Base-by-base conservation (phyloP, 2,888 invertebrate genomes). In the Eremobia ochroleuca region DNA sequence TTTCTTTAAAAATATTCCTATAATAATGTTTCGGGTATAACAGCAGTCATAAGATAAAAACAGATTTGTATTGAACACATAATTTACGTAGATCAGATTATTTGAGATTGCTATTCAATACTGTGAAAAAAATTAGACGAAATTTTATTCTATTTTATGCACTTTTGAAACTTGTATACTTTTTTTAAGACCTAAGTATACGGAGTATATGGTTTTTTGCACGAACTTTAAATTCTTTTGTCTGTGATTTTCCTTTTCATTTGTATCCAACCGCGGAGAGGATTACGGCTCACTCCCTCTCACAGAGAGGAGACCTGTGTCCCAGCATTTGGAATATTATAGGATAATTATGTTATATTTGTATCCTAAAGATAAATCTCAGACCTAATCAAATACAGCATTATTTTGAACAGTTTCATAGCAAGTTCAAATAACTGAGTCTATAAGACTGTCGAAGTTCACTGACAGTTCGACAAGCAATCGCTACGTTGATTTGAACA, bases 1-100 rank as follows among this genome's bases (percentile, higher is more conserved):
- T 90, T 90, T 89, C 77, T 79, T 87, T 83, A 87, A 86, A 87
- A 88, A 87, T 89, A 90, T 87, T 80, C 85, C 72, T 90, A 91
- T 91, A 90, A 86, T 91, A 90, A 90, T 90, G 65, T 90, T 90
- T 92, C 91, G 90, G 90, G 88, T 92, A 90, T 93, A 90, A 93
- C 92, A 93, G 92, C 89, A 90, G 79, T 76, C 66, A 64, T 84
- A 88, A 90, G 85, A 90, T 92, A 92, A 93, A 91, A 93, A 94
- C 91, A 91, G 90, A 90, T 92, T 92, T 90, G 87, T 90, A 87
- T 91, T 95, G 96, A 96, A 96, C 96, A 95, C 95, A 95, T 95
- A 92, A 92, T 93, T 95, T 91, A 93, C 92, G 91, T 91, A 90
- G 86, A 75, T 85, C 85, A 85, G 61, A 64, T 79, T 85, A 86